Base-by-base conservation (phyloP, 2,888 invertebrate species). In the Athalia rosae region DNA sequence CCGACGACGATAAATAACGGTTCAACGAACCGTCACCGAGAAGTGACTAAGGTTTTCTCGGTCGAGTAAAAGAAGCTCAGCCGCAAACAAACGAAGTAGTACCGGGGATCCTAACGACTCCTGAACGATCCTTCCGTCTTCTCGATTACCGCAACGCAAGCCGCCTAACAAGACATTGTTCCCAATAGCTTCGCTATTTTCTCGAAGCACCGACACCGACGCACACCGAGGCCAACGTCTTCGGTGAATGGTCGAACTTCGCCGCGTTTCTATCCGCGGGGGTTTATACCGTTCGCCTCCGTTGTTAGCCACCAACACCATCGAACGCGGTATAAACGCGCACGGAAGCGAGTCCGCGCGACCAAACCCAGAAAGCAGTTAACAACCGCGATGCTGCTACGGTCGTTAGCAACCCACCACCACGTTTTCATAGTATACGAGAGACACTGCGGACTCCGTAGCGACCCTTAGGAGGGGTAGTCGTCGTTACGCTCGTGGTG, bases 121-220 rank as follows among this genome's bases (percentile, higher is more conserved):
- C 80, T 79, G 84, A 84, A 62, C 59, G 74, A 62, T 74, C 74
- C 74, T 74, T 62, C 74, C 74, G 82, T 86, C 86, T 85, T 85
- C 82, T 81, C 82, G 86, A 88, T 88, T 88, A 88, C 86, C 87
- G 83, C 87, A 85, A 87, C 87, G 86, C 86, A 87, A 87, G 86
- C 87, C 86, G 83, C 84, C 88, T 86, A 87, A 88, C 88, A 88
- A 88, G 88, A 88, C 87, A 88, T 88, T 88, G 87, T 88, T 87
- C 87, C 84, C 86, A 85, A 87, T 86, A 86, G 87, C 87, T 86
- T 83, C 83, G 85, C 85, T 85, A 84, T 85, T 87, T 85, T 81
- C 80, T 79, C 43, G 58, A 58, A 58, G 53, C 66, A 63, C 28
- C n/a, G 64, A 64, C 45, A 64, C 64, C 59, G 41, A 43, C 4